Evolutionary conservation across 1,140 invertebrate genomes (phyloP), one percentile per base, ranked within the genome.

Genomic region (Sarcophaga peregrina): DNA sequence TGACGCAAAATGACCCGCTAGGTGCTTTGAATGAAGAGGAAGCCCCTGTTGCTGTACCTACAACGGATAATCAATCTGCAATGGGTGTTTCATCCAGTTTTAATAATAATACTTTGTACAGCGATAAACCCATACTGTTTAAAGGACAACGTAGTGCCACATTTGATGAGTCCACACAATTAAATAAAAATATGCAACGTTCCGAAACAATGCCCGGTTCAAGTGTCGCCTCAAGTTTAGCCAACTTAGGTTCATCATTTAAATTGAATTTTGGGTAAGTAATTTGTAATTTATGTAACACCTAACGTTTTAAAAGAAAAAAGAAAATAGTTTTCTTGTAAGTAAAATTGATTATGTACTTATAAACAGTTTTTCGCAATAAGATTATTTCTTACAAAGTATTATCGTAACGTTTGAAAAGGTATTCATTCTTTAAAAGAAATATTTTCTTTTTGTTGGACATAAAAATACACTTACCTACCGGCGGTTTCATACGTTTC

Each of bases 1-100:
- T 98, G 0, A 96, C 96, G 3, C 94, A 96, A 88, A 97, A 97
- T 89, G 97, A 98, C 92, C 97, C 97, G 0, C 91, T 98, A 45
- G 97, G 97, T 10, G 96, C 96, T 46, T 91, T 97, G 62, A 92
- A 92, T 80, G 93, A 93, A 85, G 91, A 90, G 54, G 87, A 89
- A 62, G 25, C 73, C 58, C 80, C 48, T 11, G 20, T 76, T 72
- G 84, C 84, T 74, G 48, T 68, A 81, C 15, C 73, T 68, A 11
- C 75, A 48, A 25, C 48, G 11, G 62, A 83, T 84, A 9, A 82
- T 68, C 80, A 78, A 11, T 58, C 20, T 46, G 72, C 74, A 15
- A 58, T 25, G 15, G 52, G 76, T 73, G 47, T 72, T 48, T 78
- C 73, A 50, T 76, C 84, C 25, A 45, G 84, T 20, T 73, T 13